A percentile compares a stretch with the other conserved stretches of the same genome.
These are phyloP conservation scores for Subacronicta megacephala DNA, from an alignment of 2,888 invertebrate species.

Conservation along the genomic window DNA sequence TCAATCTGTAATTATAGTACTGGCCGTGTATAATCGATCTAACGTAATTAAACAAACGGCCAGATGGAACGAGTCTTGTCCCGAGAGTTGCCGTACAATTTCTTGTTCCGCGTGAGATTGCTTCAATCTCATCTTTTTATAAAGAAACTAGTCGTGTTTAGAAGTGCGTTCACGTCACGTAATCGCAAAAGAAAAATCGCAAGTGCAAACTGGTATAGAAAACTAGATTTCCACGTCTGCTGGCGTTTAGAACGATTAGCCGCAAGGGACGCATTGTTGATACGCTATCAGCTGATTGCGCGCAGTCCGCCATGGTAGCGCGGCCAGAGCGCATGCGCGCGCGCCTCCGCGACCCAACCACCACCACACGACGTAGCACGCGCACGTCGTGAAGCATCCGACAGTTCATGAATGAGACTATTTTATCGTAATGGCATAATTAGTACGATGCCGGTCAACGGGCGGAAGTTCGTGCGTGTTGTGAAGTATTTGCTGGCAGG, in stretches of 20 bases:
- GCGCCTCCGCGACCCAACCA: constrained; percentile 54
- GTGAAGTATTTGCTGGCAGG: constrained; percentile 80
- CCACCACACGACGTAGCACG: constrained; percentile 60
- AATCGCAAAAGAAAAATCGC: constrained; percentile 68
- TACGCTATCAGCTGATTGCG: constrained; percentile 86
- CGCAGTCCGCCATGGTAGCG: constrained; percentile 86
- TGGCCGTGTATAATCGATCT: constrained; percentile 76
- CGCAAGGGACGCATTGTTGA: constrained; percentile 84
- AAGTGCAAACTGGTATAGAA: constrained; percentile 80
- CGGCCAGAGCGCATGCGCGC: constrained; percentile 84
- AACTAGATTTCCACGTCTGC: constrained; percentile 85
- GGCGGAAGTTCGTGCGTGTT: constrained; percentile 75
- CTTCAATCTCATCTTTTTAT: constrained; percentile 76
- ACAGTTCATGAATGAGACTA: constrained; percentile 44
- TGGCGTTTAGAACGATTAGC: constrained; percentile 85
- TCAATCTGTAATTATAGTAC: constrained; percentile 64
- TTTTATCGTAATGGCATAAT: constrained; percentile 59
- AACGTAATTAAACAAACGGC: constrained; percentile 77
- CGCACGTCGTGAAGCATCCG: constrained; percentile 43
- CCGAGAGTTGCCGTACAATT: constrained; percentile 69
- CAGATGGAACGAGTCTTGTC: constrained; percentile 62
- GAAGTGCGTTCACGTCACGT: constrained; percentile 70
- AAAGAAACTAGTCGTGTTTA: constrained; percentile 70
- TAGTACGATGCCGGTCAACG: constrained; percentile 69
- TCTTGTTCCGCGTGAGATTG: constrained; percentile 80